A percentile compares a stretch with the other conserved stretches of the same genome.
These are phyloP conservation scores for Tauraco erythrolophus DNA, from an alignment of 2,113 vertebrate species.

Conservation along the genomic window DNA sequence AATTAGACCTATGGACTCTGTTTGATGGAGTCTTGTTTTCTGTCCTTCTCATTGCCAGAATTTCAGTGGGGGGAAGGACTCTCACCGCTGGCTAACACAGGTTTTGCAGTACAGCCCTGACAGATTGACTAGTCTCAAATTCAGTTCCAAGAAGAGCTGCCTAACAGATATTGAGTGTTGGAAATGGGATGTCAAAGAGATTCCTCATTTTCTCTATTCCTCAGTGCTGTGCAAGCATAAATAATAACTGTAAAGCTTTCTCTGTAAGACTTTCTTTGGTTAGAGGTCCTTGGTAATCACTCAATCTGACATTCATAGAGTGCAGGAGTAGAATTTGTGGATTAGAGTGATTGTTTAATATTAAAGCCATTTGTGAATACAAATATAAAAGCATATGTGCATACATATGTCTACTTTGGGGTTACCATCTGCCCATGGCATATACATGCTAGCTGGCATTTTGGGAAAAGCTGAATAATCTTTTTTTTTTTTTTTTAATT, in stretches of 20 bases:
- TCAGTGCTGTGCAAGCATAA: not conserved
- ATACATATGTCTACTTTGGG: not conserved
- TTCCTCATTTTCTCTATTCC: not conserved
- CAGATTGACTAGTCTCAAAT: not conserved
- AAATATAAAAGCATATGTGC: conserved; percentile 19
- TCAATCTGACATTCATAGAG: not conserved
- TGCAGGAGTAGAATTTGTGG: not conserved
- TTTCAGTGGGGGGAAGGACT: not conserved
- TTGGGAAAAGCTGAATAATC: not conserved
- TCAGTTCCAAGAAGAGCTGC: not conserved
- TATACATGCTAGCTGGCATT: not conserved
- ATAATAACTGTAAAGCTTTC: not conserved
- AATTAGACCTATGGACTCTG: not conserved
- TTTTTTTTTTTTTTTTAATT: not conserved
- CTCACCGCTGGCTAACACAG: not conserved
- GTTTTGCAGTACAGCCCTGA: not conserved
- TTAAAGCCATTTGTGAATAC: not conserved
- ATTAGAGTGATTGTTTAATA: not conserved
- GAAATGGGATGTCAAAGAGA: not conserved
- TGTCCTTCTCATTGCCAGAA: not conserved
- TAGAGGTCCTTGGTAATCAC: not conserved
- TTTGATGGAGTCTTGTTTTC: not conserved
- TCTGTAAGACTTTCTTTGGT: not conserved
- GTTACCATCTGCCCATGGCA: not conserved
- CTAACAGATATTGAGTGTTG: not conserved